Base-by-base conservation (phyloP, 1,140 invertebrate genomes). In the Diorhabda elongata region DNA sequence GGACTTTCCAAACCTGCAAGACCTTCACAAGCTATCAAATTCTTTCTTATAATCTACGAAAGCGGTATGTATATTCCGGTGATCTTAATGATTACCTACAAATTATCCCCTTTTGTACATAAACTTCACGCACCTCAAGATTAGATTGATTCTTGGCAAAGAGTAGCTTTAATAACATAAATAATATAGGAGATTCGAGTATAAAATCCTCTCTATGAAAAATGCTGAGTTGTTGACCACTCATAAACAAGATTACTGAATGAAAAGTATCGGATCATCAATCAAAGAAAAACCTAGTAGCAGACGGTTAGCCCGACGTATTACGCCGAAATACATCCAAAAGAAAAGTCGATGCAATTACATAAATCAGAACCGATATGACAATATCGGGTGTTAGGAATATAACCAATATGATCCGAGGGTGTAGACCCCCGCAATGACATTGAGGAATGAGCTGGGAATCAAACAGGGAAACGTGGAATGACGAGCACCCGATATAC, bases 301-400 rank as follows among this genome's bases (percentile, higher is more conserved):
- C 57, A 58, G 64, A 56, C 64, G 47, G 45, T 57, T 41, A 11
- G 11, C 26, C 45, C 41, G 64, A 47, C 47, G 42, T 52, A 43
- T 65, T 58, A 65, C 42, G 56, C n/a, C 64, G 45, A 52, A 11
- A 65, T 47, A 11, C 47, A 62, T 45, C 44, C 65, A 71, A 63
- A 63, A 45, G 66, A 72, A 75, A 75, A 76, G 73, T 76, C 74
- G 71, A 76, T 73, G 73, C 73, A 76, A 76, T 76, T 76, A 76
- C 75, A 76, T 76, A 76, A 76, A 76, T 76, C 75, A 76, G 71
- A 67, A 66, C 72, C 74, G 75, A 76, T 76, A 76, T 75, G 75
- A 76, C 75, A 75, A 76, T 76, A 76, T 76, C 75, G 73, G 73
- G 75, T 76, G 75, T 76, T 76, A 73, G 73, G 70, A 76, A 70